Percentiles rank a stretch among this genome's conserved stretches.
Conservation (phyloP, 2,888 invertebrate species). For the Nymphalis c-album region DNA sequence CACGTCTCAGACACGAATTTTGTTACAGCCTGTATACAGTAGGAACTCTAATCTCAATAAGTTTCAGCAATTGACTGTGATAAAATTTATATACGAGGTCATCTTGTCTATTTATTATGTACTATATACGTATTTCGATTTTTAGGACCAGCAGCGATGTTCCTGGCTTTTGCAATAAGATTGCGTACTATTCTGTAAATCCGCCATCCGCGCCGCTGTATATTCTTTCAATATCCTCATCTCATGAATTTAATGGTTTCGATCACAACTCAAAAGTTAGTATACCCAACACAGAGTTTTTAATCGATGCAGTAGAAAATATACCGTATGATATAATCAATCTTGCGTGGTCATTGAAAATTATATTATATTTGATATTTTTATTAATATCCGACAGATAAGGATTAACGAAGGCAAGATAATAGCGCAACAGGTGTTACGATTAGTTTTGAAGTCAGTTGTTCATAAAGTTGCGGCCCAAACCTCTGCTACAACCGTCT, state of each 20-base stretch:
- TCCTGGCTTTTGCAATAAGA: background rate
- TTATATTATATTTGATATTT: background rate
- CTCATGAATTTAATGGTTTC: background rate
- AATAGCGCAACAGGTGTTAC: constrained; percentile 5
- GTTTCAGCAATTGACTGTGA: too few species aligned
- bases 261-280: background rate
- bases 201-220: constrained; percentile 34
- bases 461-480: background rate
- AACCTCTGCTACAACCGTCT: background rate
- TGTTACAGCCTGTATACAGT: too few species aligned
- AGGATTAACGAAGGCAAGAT: background rate
- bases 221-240: constrained; percentile 18
- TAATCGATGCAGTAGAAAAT: too few species aligned
- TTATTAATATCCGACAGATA: background rate
- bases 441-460: constrained; percentile 4
- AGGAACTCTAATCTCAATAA: too few species aligned
- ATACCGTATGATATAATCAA: too few species aligned
- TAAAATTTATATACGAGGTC: too few species aligned
- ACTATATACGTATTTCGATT: background rate
- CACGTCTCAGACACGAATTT: too few species aligned
- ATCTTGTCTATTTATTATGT: too few species aligned
- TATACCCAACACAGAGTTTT: background rate
- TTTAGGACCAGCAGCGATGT: background rate
- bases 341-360: too few species aligned
- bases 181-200: constrained; percentile 29